A percentile compares a stretch with the other conserved stretches of the same genome.
These are phyloP conservation scores for Intoshia linei DNA, from an alignment of 1,140 invertebrate species.

Conservation along the genomic window DNA sequence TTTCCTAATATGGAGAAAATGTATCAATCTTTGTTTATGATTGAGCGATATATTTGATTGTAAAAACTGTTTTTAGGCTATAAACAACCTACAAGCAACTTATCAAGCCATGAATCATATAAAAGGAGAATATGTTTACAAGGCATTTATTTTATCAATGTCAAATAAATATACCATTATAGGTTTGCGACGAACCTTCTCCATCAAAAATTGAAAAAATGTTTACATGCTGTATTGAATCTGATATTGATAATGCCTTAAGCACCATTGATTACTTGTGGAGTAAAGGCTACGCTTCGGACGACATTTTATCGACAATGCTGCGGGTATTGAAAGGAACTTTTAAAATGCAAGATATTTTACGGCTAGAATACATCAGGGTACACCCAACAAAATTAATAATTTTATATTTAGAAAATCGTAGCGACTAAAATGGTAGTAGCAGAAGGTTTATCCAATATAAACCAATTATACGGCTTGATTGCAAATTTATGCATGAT, in stretches of 20 bases:
- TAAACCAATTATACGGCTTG: too few species aligned
- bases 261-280: constrained; percentile 52
- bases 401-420: too few species aligned
- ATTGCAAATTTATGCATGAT: too few species aligned
- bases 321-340: constrained; percentile 69
- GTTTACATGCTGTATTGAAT: constrained; percentile 44
- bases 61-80: constrained; percentile 25
- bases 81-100: constrained; percentile 93
- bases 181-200: constrained; percentile 92
- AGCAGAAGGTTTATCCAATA: too few species aligned
- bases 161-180: not conserved
- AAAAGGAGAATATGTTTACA: constrained; percentile 80
- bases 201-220: constrained; percentile 63
- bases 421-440: too few species aligned
- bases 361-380: too few species aligned
- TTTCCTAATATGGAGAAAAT: not conserved
- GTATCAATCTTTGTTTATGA: too few species aligned
- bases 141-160: constrained; percentile 24
- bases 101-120: constrained; percentile 65
- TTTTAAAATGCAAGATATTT: constrained; percentile 41
- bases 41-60: constrained; percentile 3
- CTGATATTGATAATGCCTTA: constrained; percentile 52
- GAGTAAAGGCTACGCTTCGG: constrained; percentile 63
- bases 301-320: constrained; percentile 74
- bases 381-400: too few species aligned